Base-by-base conservation (phyloP, 2,113 vertebrate genomes). In the Diphyllodes magnificus region DNA sequence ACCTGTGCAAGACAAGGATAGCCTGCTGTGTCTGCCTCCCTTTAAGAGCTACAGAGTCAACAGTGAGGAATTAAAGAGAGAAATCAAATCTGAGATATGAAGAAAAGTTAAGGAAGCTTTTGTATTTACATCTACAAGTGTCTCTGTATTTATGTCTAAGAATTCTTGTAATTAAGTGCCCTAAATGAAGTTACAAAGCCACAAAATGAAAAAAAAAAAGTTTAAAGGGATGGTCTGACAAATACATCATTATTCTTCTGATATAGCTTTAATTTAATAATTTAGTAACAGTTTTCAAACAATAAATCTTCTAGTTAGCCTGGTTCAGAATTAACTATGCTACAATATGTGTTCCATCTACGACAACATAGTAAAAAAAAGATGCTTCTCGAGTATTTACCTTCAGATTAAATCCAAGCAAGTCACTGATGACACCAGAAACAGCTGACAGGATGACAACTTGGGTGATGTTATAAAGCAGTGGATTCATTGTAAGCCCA, bases 391-490 rank as follows among this genome's bases (percentile, higher is more conserved):
- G 54, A 86, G n/a, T 31, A 77, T 73, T 96, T 80, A 99, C 99
- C 99, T 99, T 99, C 92, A 99, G 98, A 96, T 99, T 99, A 98
- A 99, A 99, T 54, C 99, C 99, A 95, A 99, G 98, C 66, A 99
- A 97, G 97, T 99, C 99, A 77, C 99, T 99, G 97, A 99, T 99
- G 94, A 99, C 99, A 37, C 99, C 99, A 6, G 99, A 99, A 95
- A 99, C 99, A 13, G 99, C 99, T 6, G 99, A 99, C 93, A 99
- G 96, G 95, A 99, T 99, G 95, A 99, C 99, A 95, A 99, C 99
- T 89, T 99, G 99, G 56, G 99, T 99, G 97, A 99, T 99, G 96
- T 99, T 99, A 97, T 99, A 99, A 82, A 99, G 99, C 88, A 99
- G 97, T 33, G 99, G 99, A 95, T 99, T 99, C 99, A 99, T 99